Evolutionary conservation across 2,113 vertebrate genomes (phyloP), one percentile per base, ranked within the genome.

Genomic region (Illadopsis cleaveri): DNA sequence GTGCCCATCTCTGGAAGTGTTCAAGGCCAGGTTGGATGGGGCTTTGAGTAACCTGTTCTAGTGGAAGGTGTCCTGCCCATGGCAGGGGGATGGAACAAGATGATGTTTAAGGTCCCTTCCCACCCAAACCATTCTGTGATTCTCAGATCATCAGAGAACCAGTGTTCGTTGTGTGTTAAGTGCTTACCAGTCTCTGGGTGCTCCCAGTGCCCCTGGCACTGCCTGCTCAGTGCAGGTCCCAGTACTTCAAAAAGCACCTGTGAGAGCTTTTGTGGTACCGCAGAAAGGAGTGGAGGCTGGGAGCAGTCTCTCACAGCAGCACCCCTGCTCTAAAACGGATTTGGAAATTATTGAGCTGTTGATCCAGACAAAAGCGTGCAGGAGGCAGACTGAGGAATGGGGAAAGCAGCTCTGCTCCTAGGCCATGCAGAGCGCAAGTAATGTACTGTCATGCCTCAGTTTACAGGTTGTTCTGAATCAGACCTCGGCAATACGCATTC

Each of bases 381-480:
- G 20, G 28, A 50, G 8, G 16, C 16, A 18, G 23, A 23, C 0
- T 16, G 64, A 42, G 54, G 45, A 37, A 14, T 2, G 8, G 30
- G 20, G n/a, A 38, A 21, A 56, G 60, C 64, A 35, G 56, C 68
- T 18, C 21, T 15, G 28, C 37, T 81, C 27, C 44, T 10, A 8
- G 33, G 38, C 31, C 21, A 0, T 3, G 33, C 14, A 6, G 8
- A 8, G n/a, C 1, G 3, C 24, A 4, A 2, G 78, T 66, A 27
- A 38, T 6, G 57, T 11, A 3, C 3, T 4, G 22, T 4, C 14
- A 25, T 1, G 21, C 37, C 75, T 48, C 77, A 11, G 8, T 9
- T 19, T 38, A 4, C 0, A 18, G 33, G 12, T 5, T 22, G 42
- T 37, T 33, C 42, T 13, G 69, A 31, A 10, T 20, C 35, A 48